A percentile compares a stretch with the other conserved stretches of the same genome.
These are phyloP conservation scores for Danio tinwini DNA, from an alignment of 2,797 vertebrate species.

Conservation along the genomic window DNA sequence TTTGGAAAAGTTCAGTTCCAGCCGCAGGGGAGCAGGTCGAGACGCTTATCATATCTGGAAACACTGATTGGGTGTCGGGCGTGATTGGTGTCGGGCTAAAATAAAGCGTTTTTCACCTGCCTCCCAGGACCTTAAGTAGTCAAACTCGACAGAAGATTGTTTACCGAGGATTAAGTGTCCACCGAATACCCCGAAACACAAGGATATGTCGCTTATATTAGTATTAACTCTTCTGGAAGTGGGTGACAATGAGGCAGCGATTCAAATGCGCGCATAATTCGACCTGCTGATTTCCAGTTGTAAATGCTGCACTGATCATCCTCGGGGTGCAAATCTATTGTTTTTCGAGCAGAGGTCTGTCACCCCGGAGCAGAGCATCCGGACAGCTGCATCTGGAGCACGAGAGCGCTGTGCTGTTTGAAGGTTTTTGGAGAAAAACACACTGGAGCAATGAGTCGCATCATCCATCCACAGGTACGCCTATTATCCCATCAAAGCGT, in stretches of 20 bases:
- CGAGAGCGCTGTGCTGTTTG: conserved; percentile 14
- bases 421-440: conserved; percentile 29
- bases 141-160: not conserved
- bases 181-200: not conserved
- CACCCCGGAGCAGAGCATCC: conserved; percentile 43
- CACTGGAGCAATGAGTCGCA: conserved; percentile 49
- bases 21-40: conserved; percentile 27
- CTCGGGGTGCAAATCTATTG: conserved; percentile 5
- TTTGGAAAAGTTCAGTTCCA: conserved; percentile 41
- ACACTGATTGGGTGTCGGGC: conserved; percentile 14
- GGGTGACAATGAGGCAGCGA: conserved; percentile 18
- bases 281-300: not conserved
- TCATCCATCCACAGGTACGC: conserved; percentile 55
- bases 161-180: conserved; percentile 3
- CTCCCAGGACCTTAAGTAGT: conserved; percentile 13
- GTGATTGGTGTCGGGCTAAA: not conserved
- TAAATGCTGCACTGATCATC: not conserved
- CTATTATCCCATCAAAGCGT: not conserved
- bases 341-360: conserved; percentile 27
- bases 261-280: conserved; percentile 11
- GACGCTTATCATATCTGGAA: conserved; percentile 8
- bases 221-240: not conserved
- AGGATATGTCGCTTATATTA: conserved; percentile 18
- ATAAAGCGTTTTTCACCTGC: conserved; percentile 16
- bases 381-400: conserved; percentile 18